A percentile compares a stretch with the other conserved stretches of the same genome.
Conservation (phyloP, 2,888 invertebrate species). For the Troides oblongomaculatus region DNA sequence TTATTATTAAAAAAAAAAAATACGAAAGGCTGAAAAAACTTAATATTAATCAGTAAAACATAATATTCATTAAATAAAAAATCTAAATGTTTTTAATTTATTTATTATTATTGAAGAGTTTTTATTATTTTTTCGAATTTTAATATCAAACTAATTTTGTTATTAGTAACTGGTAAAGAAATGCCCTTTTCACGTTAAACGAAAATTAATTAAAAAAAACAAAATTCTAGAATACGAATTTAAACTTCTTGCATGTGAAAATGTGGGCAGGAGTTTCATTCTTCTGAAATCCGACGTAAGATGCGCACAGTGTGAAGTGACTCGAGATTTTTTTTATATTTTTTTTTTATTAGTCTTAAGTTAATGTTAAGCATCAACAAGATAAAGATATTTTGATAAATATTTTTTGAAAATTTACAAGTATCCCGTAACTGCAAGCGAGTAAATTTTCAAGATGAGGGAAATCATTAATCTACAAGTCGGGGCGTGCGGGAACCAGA, state of each 20-base stretch:
- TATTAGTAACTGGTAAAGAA: too few relatives aligned
- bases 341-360: conserved; percentile 70
- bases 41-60: too few relatives aligned
- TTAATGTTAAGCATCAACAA: conserved; percentile 69
- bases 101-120: too few relatives aligned
- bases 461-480: conserved; percentile 89
- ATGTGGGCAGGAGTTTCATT: conserved; percentile 34
- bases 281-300: conserved; percentile 59
- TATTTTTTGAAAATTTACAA: conserved; percentile 62
- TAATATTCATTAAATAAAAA: too few relatives aligned
- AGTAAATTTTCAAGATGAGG: conserved; percentile 82
- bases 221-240: conserved; percentile 31
- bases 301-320: conserved; percentile 62
- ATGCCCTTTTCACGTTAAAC: too few relatives aligned
- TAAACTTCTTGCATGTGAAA: conserved; percentile 25
- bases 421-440: conserved; percentile 42
- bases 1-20: too few relatives aligned
- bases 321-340: conserved; percentile 45
- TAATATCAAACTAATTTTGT: too few relatives aligned
- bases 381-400: conserved; percentile 47
- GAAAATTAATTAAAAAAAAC: neutral
- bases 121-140: too few relatives aligned
- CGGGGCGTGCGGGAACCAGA: conserved; percentile 85
- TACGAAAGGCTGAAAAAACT: too few relatives aligned
- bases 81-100: too few relatives aligned